phyloP scores from a whole-genome alignment of 1,140 invertebrate genomes.

The Cryptotermes secundus region DNA sequence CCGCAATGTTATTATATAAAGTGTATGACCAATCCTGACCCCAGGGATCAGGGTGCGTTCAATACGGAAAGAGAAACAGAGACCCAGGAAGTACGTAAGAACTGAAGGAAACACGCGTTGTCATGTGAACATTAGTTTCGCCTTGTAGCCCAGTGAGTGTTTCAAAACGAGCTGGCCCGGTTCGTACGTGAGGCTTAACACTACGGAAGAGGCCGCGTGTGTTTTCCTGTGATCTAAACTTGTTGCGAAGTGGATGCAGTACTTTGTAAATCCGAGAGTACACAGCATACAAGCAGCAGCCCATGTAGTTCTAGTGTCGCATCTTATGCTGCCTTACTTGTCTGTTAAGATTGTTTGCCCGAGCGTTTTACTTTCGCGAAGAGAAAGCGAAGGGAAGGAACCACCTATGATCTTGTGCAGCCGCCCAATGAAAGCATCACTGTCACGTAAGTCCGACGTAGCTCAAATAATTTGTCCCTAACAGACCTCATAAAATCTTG shows the following conservation, averaged over 20 bases:
- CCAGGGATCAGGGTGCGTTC: no score
- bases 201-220: neutral
- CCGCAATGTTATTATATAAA: no score
- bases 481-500: no score
- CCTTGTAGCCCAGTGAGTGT: neutral
- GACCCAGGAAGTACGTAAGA: no score
- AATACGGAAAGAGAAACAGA: no score
- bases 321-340: neutral
- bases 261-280: slow-evolving; percentile 1
- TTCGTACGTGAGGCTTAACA: neutral
- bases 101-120: neutral
- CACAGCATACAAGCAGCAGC: neutral
- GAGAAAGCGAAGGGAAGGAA: neutral
- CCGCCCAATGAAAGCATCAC: no score
- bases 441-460: no score
- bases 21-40: no score
- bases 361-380: neutral
- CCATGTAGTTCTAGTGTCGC: neutral
- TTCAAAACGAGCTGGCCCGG: neutral
- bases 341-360: neutral
- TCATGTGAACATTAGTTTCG: neutral
- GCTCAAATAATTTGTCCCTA: no score
- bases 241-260: slow-evolving; percentile 4
- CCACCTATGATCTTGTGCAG: neutral
- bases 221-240: neutral